phyloP scores from a whole-genome alignment of 2,888 invertebrate species.

The Silvanus unidentatus region DNA sequence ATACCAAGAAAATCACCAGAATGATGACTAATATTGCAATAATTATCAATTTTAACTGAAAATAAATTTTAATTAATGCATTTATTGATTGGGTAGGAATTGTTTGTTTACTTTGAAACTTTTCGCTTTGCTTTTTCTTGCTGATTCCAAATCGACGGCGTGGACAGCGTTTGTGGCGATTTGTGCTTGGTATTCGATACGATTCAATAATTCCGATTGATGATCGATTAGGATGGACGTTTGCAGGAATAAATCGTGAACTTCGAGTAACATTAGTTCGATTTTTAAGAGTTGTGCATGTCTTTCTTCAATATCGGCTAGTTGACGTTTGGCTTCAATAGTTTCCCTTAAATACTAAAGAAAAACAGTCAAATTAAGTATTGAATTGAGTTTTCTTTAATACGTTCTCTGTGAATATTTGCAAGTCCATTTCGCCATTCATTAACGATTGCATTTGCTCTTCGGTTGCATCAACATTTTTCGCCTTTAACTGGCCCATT shows the following conservation, averaged over 20 bases:
- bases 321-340: conserved; percentile 63
- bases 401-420: conserved; percentile 51
- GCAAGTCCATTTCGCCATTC: conserved; percentile 43
- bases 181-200: conserved; percentile 61
- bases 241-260: conserved; percentile 77
- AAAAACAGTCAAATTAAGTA: not conserved
- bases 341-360: conserved; percentile 73
- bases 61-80: conserved; percentile 25
- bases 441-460: conserved; percentile 45
- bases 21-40: conserved; percentile 37
- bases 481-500: conserved; percentile 53
- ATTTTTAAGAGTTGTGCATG: conserved; percentile 77
- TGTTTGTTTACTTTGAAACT: conserved; percentile 49
- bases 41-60: conserved; percentile 46
- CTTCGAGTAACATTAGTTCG: conserved; percentile 71
- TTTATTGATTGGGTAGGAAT: no score
- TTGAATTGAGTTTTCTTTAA: conserved; percentile 7
- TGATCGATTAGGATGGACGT: conserved; percentile 74
- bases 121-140: conserved; percentile 48
- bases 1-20: conserved; percentile 13
- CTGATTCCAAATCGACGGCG: conserved; percentile 52
- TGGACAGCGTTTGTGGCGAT: conserved; percentile 54
- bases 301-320: conserved; percentile 75
- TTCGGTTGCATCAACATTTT: conserved; percentile 32
- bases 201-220: conserved; percentile 63